Base-by-base conservation (phyloP, 2,113 vertebrate genomes). In the Podilymbus podiceps region DNA sequence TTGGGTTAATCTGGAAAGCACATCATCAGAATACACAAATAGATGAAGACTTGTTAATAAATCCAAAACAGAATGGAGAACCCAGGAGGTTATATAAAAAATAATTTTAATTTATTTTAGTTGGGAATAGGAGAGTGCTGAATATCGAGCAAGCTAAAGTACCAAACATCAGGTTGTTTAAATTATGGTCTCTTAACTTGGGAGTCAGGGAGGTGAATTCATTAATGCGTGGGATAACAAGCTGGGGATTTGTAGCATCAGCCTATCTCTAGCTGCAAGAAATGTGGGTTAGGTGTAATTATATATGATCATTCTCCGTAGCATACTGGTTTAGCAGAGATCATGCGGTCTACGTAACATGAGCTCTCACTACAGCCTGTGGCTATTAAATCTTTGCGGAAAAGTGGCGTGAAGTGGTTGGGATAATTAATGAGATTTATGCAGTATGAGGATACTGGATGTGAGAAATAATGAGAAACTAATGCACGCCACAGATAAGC, bases 311-410 rank as follows among this genome's bases (percentile, higher is more conserved):
- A 49, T 63, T 80, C 78, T 60, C 81, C 1, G 0, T 5, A 38
- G 52, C 47, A 14, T 9, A 2, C 18, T 46, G 76, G 33, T 72
- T 86, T 78, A 56, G 68, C 67, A 63, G 60, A 52, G 30, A 22
- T 81, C 10, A 1, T 12, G 17, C 1, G 5, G 21, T 81, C 21
- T 67, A 15, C 2, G 16, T 56, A 74, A 7, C 0, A 1, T 16
- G 85, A 90, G 58, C 59, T 84, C 62, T 73, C 82, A 20, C 38
- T 62, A 8, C 44, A 79, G 74, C 67, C 71, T 31, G 67, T 85
- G 55, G 82, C 90, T 84, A 30, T 50, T 85, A 8, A 3, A 2
- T 38, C 31, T 74, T 78, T 59, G 47, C 0, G 0, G 72, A 74
- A 35, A 90, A 89, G 35, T 52, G 22, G 4, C 2, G 0, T 19